phyloP scores from a whole-genome alignment of 2,888 invertebrate species.

The Baccha elongata region DNA sequence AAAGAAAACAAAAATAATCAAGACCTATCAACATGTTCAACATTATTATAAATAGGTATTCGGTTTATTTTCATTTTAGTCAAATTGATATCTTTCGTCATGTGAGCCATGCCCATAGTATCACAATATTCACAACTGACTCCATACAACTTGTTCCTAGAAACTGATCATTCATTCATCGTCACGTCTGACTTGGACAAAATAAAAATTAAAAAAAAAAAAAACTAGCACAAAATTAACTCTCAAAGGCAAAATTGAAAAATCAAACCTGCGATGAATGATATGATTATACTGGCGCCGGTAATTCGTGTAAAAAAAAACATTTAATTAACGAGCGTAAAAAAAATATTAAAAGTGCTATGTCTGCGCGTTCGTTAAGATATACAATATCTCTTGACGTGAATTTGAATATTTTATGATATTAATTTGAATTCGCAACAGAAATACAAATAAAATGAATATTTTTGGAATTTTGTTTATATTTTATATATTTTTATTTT shows the following conservation, averaged over 20 bases:
- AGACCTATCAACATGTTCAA: constrained; percentile 51
- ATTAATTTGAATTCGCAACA: constrained; percentile 22
- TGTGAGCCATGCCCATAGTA: constrained; percentile 50
- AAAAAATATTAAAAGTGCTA: constrained; percentile 10
- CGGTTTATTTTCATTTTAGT: constrained; percentile 34
- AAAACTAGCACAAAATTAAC: constrained; percentile 3
- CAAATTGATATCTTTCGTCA: constrained; percentile 65
- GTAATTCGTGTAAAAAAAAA: constrained; percentile 51
- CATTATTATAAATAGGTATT: constrained; percentile 30
- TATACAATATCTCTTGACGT: constrained; percentile 25
- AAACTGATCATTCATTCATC: constrained; percentile 45
- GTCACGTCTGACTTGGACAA: constrained; percentile 33
- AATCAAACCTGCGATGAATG: constrained; percentile 59
- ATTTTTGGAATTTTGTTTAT: constrained; percentile 22
- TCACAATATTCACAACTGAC: background rate
- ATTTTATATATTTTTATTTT: constrained; percentile 3
- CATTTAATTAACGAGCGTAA: constrained; percentile 42
- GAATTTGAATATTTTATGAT: constrained; percentile 54
- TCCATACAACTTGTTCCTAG: background rate
- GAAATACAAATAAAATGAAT: constrained; percentile 26
- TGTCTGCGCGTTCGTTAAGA: constrained; percentile 32
- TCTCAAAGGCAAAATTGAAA: constrained; percentile 49
- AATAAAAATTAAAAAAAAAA: constrained; percentile 11
- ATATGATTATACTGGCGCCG: constrained; percentile 69
- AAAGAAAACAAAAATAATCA: constrained; percentile 50